Evolutionary conservation across 2,888 invertebrate genomes (phyloP), one percentile per base, ranked within the genome.

Genomic region (Yponomeuta evonymella): DNA sequence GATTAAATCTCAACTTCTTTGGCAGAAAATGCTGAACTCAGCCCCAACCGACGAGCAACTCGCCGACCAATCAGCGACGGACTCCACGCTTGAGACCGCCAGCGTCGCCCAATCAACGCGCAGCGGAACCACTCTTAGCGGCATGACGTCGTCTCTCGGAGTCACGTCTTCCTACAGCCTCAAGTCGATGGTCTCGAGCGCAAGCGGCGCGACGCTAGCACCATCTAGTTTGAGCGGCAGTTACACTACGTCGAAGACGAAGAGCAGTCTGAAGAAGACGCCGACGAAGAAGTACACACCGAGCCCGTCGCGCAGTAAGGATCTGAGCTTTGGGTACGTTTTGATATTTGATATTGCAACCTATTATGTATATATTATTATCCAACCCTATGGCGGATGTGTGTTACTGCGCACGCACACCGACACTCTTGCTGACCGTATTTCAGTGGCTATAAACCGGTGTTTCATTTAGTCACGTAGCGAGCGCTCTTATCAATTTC

Each of bases 1-100:
- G n/a, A 58, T 69, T 36, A 33, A 36, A 48, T 23, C 10, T 36
- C 48, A 23, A 11, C 51, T 48, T 71, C 8, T 70, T 71, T 70
- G 67, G 10, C 81, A 92, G 92, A 92, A 90, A 90, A 89, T 92
- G 74, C 78, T 92, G 0, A 91, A 89, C 77, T 89, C 91, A 85
- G 91, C 91, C 0, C 90, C 90, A 29, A 79, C 88, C 0, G 88
- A 92, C 78, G 91, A 91, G 69, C 86, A 87, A 73, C 80, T 89
- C 2, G 77, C 76, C 48, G 86, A 90, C 51, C 86, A 88, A 76
- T 85, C 87, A 33, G 72, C 76, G 3, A 82, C 82, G 0, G 88
- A 89, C 67, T 79, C 81, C 2, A 75, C 79, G 0, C 76, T 80
- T 11, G 91, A 92, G 72, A 84, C 87, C 3, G 84, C 86, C 5